These are phyloP conservation scores for Eospalax fontanierii DNA, from an alignment of 2,797 vertebrate species.

Conservation along the genomic window DNA sequence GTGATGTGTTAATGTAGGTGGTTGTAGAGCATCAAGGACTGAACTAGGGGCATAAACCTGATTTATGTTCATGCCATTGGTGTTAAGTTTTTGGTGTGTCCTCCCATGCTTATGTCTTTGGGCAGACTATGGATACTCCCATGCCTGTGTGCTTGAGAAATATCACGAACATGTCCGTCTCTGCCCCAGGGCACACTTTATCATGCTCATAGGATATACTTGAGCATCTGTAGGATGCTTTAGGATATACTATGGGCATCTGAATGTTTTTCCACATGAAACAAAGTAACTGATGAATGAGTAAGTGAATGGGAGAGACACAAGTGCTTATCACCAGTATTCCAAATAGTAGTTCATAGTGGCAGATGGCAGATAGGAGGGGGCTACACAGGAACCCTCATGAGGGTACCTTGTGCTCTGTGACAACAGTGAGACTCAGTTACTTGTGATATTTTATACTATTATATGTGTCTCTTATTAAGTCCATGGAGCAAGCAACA, in stretches of 20 bases:
- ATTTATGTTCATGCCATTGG: neutral
- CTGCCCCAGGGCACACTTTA: neutral
- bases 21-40: neutral
- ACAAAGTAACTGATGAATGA: neutral
- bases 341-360: neutral
- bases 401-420: rapidly evolving
- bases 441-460: neutral
- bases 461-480: neutral
- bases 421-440: neutral
- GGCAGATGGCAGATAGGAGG: neutral
- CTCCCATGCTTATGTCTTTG: neutral
- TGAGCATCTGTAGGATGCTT: too few relatives aligned
- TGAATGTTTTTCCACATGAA: conserved; percentile 5
- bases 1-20: neutral
- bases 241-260: neutral
- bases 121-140: neutral
- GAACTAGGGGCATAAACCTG: too few relatives aligned
- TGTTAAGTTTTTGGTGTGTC: neutral
- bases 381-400: too few relatives aligned
- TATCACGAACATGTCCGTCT: neutral
- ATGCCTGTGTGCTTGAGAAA: neutral
- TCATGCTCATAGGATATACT: neutral
- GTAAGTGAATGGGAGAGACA: neutral
- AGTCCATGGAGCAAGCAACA: neutral
- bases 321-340: neutral